Evolutionary conservation across 30 jellyfish, hydroid and myxozoan species (phyloP), one percentile per base, ranked within the genome.

Genomic region (Aurelia sp.): DNA sequence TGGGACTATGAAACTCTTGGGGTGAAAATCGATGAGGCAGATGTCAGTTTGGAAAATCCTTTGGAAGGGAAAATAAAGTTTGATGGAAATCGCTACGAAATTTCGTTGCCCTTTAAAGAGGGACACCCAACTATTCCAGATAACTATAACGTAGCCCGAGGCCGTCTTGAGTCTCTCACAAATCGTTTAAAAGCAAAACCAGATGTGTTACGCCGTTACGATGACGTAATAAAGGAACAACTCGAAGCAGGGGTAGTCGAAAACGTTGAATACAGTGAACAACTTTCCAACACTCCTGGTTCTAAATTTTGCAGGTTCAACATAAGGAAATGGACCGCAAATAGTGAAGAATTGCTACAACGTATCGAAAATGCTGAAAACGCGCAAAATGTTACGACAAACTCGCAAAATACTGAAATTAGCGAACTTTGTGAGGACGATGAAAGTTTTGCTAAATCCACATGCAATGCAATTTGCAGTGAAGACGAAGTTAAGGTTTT

Each of bases 221-320:
- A 81, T 48, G 27, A 65, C 1, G 81, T 65, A 2, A 19, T 74
- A 1, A 22, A 2, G 30, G 59, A n/a, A 50, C 53, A 58, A 67
- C n/a, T 86, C 19, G 77, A 77, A 16, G 17, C 64, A n/a, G 96
- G 91, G n/a, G 58, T 86, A 10, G 57, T 86, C 27, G 92, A 86
- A 76, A 48, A 13, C 3, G 76, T 24, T 38, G 50, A 19, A 13
- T 53, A 67, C n/a, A 31, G 1, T 11, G n/a, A 7, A 4, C 10
- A 50, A 52, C 2, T 27, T 27, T 27, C 33, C 2, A 27, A 27
- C 33, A 48, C n/a, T n/a, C n/a, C n/a, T n/a, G n/a, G n/a, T n/a
- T n/a, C n/a, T n/a, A n/a, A n/a, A n/a, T n/a, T n/a, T n/a, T n/a
- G n/a, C n/a, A n/a, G 62, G 6, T 70, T 70, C 47, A 70, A 70